Percentiles rank a stretch among this genome's conserved stretches.
phyloP scores from a whole-genome alignment of 2,888 invertebrate species.

The Caenorhabditis panamensis region DNA sequence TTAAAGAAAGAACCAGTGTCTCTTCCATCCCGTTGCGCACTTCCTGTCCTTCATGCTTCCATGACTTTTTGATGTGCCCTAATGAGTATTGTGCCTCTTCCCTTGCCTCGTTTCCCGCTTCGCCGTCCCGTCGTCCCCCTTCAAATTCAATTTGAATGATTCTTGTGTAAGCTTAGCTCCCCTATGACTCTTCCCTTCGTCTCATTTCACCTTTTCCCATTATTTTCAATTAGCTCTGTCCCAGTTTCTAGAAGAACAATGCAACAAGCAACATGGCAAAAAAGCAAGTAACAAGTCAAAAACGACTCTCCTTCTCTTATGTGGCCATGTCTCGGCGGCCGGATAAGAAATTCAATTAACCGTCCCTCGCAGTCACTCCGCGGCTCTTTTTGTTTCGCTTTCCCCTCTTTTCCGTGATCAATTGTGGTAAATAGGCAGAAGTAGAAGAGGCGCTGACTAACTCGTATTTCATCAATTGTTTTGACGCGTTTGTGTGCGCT shows the following conservation, averaged over 20 bases:
- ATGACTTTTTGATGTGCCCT: slow-evolving; percentile 58
- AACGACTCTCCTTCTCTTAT: not conserved
- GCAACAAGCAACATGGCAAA: not conserved
- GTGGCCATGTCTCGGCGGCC: not conserved
- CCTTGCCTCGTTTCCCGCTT: not conserved
- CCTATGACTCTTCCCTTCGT: not conserved
- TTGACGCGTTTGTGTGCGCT: slow-evolving; percentile 31
- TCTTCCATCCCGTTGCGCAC: slow-evolving; percentile 27
- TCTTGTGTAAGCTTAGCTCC: slow-evolving; percentile 3
- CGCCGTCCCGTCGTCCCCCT: slow-evolving; percentile 1
- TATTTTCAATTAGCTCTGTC: slow-evolving; percentile 11
- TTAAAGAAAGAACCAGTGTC: slow-evolving; percentile 49
- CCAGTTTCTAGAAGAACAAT: not conserved
- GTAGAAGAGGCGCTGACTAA: slow-evolving; percentile 7
- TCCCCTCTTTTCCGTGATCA: not conserved
- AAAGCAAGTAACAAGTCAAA: slow-evolving; percentile 15
- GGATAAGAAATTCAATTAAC: slow-evolving; percentile 47
- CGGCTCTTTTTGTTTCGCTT: slow-evolving; percentile 7
- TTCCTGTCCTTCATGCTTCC: slow-evolving; percentile 65
- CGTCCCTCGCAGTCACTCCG: slow-evolving; percentile 6
- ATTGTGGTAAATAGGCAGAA: slow-evolving; percentile 7
- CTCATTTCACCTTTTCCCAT: slow-evolving; percentile 30
- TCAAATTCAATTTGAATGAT: slow-evolving; percentile 39
- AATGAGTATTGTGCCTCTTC: slow-evolving; percentile 54
- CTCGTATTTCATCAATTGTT: slow-evolving; percentile 44